phyloP scores from a whole-genome alignment of 2,797 vertebrate species.

The Peromyscus melanophrys region DNA sequence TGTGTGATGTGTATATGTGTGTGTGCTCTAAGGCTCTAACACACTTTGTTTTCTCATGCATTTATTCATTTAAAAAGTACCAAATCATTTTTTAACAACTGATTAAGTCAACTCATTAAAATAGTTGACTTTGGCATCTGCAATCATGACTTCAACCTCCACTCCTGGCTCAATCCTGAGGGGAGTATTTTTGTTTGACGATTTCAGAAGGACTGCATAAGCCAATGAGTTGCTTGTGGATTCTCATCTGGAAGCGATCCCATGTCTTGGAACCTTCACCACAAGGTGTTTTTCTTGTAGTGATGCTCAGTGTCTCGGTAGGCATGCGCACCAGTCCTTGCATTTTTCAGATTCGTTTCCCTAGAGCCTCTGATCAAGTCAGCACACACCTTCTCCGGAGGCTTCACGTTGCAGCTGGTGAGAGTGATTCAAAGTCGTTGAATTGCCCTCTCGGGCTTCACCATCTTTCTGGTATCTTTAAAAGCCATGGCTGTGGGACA shows the following conservation, averaged over 20 bases:
- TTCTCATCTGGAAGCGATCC: background rate
- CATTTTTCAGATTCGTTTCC: background rate
- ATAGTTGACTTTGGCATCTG: background rate
- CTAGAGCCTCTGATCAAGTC: accelerated
- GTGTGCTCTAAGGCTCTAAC: background rate
- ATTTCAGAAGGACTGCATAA: background rate
- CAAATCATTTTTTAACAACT: background rate
- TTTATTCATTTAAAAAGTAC: conserved; percentile 6
- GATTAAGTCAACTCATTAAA: background rate
- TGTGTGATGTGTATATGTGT: background rate
- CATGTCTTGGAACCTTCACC: background rate
- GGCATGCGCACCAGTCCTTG: background rate
- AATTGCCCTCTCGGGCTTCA: background rate
- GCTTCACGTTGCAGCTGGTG: background rate
- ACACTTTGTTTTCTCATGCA: background rate
- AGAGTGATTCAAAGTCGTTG: background rate
- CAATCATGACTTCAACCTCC: background rate
- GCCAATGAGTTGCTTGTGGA: background rate
- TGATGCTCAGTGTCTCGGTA: background rate
- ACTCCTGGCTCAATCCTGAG: background rate
- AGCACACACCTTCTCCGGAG: background rate
- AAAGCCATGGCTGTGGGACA: background rate
- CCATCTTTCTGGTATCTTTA: background rate
- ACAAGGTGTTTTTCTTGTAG: background rate
- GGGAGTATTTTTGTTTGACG: background rate